phyloP scores from a whole-genome alignment of 1,140 invertebrate species.

The Caenorhabditis inopinata region DNA sequence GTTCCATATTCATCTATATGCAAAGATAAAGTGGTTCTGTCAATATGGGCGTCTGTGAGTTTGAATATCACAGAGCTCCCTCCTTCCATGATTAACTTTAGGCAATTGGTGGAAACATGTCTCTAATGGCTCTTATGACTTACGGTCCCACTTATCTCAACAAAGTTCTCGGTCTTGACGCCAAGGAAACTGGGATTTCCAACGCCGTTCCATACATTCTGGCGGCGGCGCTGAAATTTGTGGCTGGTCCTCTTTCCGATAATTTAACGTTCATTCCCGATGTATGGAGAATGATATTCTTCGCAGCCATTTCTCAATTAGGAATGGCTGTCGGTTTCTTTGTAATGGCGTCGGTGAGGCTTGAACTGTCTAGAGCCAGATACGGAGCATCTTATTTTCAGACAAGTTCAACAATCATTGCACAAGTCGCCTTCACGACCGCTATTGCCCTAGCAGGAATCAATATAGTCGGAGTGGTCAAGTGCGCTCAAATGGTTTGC shows the following conservation, averaged over 20 bases:
- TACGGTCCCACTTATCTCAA: conserved; percentile 54
- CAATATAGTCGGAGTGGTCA: conserved; percentile 48
- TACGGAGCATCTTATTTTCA: not conserved
- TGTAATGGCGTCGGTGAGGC: conserved; percentile 40
- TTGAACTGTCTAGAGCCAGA: not conserved
- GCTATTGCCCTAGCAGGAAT: conserved; percentile 47
- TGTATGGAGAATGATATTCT: conserved; percentile 41
- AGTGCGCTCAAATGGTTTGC: conserved; percentile 48
- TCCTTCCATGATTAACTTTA: no score
- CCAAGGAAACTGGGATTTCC: conserved; percentile 43
- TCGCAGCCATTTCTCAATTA: conserved; percentile 44
- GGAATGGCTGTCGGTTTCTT: conserved; percentile 45
- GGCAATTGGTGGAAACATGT: conserved; percentile 23
- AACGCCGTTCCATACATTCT: conserved; percentile 49
- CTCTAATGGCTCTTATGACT: conserved; percentile 35
- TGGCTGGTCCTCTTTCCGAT: conserved; percentile 50
- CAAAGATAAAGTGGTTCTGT: conserved; percentile 19
- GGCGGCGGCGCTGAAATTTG: conserved; percentile 39
- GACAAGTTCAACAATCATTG: conserved; percentile 12
- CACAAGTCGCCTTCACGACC: conserved; percentile 41
- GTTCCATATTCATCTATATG: not conserved
- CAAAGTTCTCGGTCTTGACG: conserved; percentile 45
- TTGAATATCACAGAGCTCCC: not conserved
- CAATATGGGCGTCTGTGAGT: conserved; percentile 39
- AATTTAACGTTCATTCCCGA: conserved; percentile 42